These are phyloP conservation scores for Apostichopus leukothele DNA, from an alignment of 53 echinoderm and acorn worm species.

Conservation along the genomic window DNA sequence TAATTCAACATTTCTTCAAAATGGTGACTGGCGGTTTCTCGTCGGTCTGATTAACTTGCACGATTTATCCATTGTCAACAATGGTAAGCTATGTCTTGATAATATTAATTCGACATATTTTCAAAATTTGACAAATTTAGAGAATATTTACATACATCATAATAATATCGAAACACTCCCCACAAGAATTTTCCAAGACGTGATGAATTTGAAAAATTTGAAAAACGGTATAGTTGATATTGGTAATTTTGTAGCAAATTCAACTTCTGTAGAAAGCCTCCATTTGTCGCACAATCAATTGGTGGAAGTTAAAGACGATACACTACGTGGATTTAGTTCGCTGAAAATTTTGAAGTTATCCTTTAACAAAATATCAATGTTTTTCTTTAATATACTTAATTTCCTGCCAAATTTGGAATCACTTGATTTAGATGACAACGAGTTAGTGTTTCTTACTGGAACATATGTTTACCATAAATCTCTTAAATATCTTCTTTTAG, in stretches of 20 bases:
- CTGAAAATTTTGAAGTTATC: not conserved
- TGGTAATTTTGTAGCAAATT: not conserved
- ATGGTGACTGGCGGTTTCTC: slow-evolving; percentile 19
- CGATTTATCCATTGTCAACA: not conserved
- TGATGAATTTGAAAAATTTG: not conserved
- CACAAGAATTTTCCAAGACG: not conserved
- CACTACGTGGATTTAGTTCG: not conserved
- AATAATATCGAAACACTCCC: not conserved
- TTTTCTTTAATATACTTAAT: not conserved
- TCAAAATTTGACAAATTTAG: not conserved
- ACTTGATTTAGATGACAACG: not conserved
- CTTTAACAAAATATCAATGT: not conserved
- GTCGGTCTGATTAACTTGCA: not conserved
- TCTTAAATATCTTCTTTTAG: not conserved
- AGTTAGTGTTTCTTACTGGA: not conserved
- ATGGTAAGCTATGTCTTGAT: not conserved
- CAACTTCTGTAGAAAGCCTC: not conserved
- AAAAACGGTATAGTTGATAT: not conserved
- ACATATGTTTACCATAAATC: not conserved
- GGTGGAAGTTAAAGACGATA: not conserved
- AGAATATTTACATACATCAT: not conserved
- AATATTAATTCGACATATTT: not conserved
- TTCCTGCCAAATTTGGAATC: not conserved
- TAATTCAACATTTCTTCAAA: not conserved
- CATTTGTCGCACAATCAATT: not conserved